phyloP scores from a whole-genome alignment of 2,797 vertebrate genomes.

The Halcyon chelicuti region DNA sequence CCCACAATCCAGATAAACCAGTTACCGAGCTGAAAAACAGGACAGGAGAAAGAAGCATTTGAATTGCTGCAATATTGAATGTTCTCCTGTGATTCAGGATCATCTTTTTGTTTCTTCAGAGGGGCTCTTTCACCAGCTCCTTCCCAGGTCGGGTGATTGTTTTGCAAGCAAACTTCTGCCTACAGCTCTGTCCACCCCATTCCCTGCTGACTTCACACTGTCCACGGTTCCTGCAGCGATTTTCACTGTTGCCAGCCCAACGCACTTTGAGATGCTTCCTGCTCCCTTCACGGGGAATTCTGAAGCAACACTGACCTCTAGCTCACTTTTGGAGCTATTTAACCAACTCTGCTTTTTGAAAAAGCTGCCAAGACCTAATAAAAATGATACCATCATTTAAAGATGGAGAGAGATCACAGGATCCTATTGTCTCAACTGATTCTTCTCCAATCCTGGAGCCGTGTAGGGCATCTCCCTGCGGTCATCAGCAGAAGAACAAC shows the following conservation, averaged over 20 bases:
- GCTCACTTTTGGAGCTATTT: background rate
- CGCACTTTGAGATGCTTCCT: background rate
- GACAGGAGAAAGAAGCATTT: background rate
- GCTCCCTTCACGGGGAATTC: background rate
- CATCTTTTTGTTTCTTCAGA: background rate
- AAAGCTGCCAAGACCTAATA: background rate
- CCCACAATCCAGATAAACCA: background rate
- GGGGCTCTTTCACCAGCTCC: rapidly evolving
- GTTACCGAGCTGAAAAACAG: background rate
- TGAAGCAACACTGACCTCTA: slow-evolving; percentile 56
- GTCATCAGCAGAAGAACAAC: background rate
- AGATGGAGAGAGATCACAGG: background rate
- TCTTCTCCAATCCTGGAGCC: background rate
- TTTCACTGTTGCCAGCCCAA: background rate
- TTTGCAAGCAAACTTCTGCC: background rate
- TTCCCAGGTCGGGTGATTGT: background rate
- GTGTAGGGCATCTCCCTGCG: background rate
- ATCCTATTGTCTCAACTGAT: background rate
- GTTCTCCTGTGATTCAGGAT: background rate
- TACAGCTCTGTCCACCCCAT: rapidly evolving
- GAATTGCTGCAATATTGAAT: background rate
- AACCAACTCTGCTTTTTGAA: background rate
- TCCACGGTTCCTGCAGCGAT: rapidly evolving
- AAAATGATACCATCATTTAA: background rate
- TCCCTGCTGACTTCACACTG: background rate